Evolutionary conservation across 1,140 invertebrate genomes (phyloP), one percentile per base, ranked within the genome.

Genomic region (Halictus rubicundus): DNA sequence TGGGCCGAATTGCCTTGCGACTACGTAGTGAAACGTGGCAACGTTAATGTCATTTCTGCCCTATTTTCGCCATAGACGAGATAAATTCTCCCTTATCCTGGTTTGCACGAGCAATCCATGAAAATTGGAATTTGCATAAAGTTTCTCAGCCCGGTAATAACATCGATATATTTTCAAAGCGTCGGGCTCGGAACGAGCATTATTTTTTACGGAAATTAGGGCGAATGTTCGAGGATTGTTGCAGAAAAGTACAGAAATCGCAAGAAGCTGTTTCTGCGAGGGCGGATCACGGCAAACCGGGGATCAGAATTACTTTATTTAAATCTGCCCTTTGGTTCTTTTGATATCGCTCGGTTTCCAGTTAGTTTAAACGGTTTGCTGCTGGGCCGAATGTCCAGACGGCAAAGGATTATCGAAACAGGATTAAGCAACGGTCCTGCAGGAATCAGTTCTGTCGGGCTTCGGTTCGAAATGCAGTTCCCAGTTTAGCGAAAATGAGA

Each of bases 371-470:
- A 9, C 21, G 54, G n/a, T 7, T 19, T n/a, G 54, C 7, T 57
- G 54, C 54, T n/a, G 21, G 21, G 54, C 8, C 54, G 54, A 9
- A n/a, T 57, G 54, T 57, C 6, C 54, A 3, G 21, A 57, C n/a
- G 21, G 54, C 54, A n/a, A n/a, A 57, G 54, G 54, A 57, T 57
- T 57, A 57, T 57, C 54, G 54, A 57, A 57, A 57, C 54, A n/a
- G 54, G 54, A 57, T 57, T 57, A 57, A 57, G 21, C 54, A 57
- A 57, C n/a, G 54, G 54, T n/a, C 8, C 60, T 16, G 60, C 21
- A 63, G 60, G 21, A 63, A 63, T 63, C 60, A 37, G 9, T 39
- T 16, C 68, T 19, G 10, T 32, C 27, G 9, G 21, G 32, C 32
- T 32, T 32, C 5, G 3, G 32, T 32, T 32, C 32, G 5, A 32